Evolutionary conservation across 1,140 invertebrate genomes (phyloP), one percentile per base, ranked within the genome.

Genomic region (Reticulitermes speratus): DNA sequence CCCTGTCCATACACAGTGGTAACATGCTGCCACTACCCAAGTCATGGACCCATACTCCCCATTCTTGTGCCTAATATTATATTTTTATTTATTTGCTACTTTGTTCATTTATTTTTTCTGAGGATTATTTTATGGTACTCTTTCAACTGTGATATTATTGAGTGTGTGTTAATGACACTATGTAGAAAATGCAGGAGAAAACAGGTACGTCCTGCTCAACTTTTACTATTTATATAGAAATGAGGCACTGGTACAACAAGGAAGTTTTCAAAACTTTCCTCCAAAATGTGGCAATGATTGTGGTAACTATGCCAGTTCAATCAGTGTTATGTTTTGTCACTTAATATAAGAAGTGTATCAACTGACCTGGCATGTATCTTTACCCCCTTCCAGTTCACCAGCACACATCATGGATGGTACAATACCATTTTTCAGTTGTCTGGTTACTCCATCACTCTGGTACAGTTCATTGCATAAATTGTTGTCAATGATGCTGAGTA

Each of bases 361-460:
- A 88, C 85, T 88, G 90, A 95, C 95, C 92, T 95, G 94, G 88
- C 95, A 96, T 1, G 95, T 95, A 88, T 96, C 95, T 87, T 93
- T 94, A 6, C 95, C 94, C 0, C 93, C 92, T 85, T 92, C 92
- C 44, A 90, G 90, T 87, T 91, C 91, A 30, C 95, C 95, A 23
- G 95, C 95, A 89, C 96, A 96, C n/a, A 96, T 89, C 86, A 91
- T 92, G 0, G 90, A 89, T 2, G 90, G 87, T 23, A 91, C 69
- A 30, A 94, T 91, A 0, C 93, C 93, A 23, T 87, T 82, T 3
- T 85, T 86, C 89, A 92, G 88, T 87, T 88, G 87, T 87, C 90
- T 55, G 91, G 91, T 90, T 89, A 91, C 90, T 86, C 89, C 88
- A 89, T 92, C 89, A 59, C 88, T 89, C 87, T 87, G 75, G 45